Percentiles rank a stretch among this genome's conserved stretches.
Conservation (phyloP, 2,888 invertebrate species). For the Blastobasis lacticolella region DNA sequence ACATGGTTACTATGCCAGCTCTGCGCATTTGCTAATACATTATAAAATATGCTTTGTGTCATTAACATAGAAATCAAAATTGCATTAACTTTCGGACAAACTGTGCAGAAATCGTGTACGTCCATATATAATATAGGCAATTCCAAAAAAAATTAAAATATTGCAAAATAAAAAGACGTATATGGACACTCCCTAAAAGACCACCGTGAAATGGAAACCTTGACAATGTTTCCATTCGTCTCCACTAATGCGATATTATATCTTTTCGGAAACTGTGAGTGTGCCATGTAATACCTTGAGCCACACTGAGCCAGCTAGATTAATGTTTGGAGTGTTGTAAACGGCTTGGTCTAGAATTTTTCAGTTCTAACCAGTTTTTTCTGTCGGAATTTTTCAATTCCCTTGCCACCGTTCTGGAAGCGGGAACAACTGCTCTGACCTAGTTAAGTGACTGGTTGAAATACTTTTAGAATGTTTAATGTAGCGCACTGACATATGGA, state of each 20-base stretch:
- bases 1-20: too few relatives aligned
- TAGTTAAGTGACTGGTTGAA: background rate
- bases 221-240: conserved; percentile 58
- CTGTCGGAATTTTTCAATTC: conserved; percentile 50
- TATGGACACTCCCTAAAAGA: conserved; percentile 24
- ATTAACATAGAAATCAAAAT: too few relatives aligned
- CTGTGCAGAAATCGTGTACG: too few relatives aligned
- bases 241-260: conserved; percentile 50
- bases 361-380: conserved; percentile 29
- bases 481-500: background rate
- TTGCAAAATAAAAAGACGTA: too few relatives aligned
- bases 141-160: too few relatives aligned
- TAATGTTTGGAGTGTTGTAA: conserved; percentile 21
- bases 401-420: conserved; percentile 32
- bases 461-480: background rate
- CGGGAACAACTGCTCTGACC: conserved; percentile 24
- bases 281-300: conserved; percentile 28
- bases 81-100: too few relatives aligned
- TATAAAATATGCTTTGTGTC: too few relatives aligned
- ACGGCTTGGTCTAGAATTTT: conserved; percentile 30
- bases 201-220: conserved; percentile 51
- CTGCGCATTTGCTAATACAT: too few relatives aligned
- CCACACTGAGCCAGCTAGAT: conserved; percentile 30
- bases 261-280: conserved; percentile 33
- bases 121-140: too few relatives aligned